Percentiles rank a stretch among this genome's conserved stretches.
Conservation (phyloP, 1,140 invertebrate species). For the Bombus haemorrhoidalis region DNA sequence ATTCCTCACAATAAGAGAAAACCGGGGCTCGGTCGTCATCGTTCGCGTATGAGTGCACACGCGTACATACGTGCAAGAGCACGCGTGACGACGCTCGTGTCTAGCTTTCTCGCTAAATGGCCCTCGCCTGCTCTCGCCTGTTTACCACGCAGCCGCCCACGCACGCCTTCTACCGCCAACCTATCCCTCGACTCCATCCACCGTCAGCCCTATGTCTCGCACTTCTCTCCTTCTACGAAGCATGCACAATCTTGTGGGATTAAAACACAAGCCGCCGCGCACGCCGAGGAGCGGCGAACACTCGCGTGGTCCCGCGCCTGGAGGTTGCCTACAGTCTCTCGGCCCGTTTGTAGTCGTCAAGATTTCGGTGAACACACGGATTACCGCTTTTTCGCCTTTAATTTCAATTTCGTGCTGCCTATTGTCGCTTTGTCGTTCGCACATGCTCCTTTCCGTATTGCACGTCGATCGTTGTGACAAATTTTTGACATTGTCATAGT, state of each 20-base stretch:
- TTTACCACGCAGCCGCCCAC: constrained; percentile 56
- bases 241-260: constrained; percentile 77
- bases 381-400: constrained; percentile 63
- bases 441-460: too few species aligned
- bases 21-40: constrained; percentile 56
- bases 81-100: constrained; percentile 65
- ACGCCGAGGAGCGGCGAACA: constrained; percentile 50
- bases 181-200: constrained; percentile 11
- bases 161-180: constrained; percentile 44
- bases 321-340: constrained; percentile 62
- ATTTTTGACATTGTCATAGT: too few species aligned
- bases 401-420: constrained; percentile 53
- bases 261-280: constrained; percentile 72
- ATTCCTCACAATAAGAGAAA: constrained; percentile 72
- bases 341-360: constrained; percentile 74
- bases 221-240: constrained; percentile 52
- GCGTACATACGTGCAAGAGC: constrained; percentile 49
- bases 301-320: constrained; percentile 39
- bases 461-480: too few species aligned
- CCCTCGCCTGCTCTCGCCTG: constrained; percentile 67
- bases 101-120: constrained; percentile 78
- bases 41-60: constrained; percentile 38
- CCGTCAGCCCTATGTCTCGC: constrained; percentile 24
- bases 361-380: constrained; percentile 72
- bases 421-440: too few species aligned